Base-by-base conservation (phyloP, 1,140 invertebrate species). In the Lepeophtheirus salmonis region DNA sequence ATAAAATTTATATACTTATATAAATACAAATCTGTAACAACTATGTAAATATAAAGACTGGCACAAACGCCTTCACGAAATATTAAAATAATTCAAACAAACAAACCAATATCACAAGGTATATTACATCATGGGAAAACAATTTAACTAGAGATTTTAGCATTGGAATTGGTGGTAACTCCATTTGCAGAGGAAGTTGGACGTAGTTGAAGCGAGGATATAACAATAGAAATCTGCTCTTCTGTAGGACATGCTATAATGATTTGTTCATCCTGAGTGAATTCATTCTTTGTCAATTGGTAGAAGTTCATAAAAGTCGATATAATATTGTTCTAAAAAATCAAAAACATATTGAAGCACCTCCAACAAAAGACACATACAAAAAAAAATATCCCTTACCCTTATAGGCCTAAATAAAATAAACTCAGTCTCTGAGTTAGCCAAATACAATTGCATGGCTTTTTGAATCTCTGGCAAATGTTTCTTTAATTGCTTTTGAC, bases 381-480 rank as follows among this genome's bases (percentile, higher is more conserved):
- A 51, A 55, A n/a, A 59, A 22, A 26, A 41, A 41, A 56, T 41
- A 56, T 55, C 13, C 16, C 17, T 59, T 63, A 26, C 51, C 71
- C 72, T 71, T 25, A 96, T 85, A 3, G 90, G 91, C 60, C 89
- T 78, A 66, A 95, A 94, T 1, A 97, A 75, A 68, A 96, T 95
- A 66, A 88, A 89, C 70, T 97, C 90, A 0, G 92, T 97, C 72
- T 96, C 91, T 64, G 82, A 80, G 74, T 96, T 97, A n/a, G 90
- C 86, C 16, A 97, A 73, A 72, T 97, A 97, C 0, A 97, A 75
- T 65, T 89, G 82, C 88, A 97, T 90, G 3, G 83, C 84, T 0
- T 82, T 77, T 66, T 92, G 86, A 2, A 96, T 72, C 2, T 75
- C 75, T 0, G 86, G 81, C 21, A 94, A 73, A 64, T 84, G 22